These are phyloP conservation scores for Busseola fusca DNA, from an alignment of 2,888 invertebrate genomes.

Conservation along the genomic window DNA sequence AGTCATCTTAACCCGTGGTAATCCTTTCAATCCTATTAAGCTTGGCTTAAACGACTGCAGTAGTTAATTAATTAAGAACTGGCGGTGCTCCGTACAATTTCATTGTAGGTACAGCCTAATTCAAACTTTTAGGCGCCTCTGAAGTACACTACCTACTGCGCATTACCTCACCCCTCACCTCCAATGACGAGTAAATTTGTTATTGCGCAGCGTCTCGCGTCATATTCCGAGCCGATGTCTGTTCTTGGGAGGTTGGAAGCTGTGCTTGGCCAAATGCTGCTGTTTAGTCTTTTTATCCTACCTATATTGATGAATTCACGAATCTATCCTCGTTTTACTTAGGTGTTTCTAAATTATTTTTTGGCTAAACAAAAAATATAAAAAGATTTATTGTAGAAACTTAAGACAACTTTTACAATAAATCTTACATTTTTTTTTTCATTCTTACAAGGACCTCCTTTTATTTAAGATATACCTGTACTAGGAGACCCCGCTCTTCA, in stretches of 20 bases:
- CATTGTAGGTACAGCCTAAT: not conserved
- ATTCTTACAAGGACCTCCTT: no score
- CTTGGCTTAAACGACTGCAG: constrained; percentile 31
- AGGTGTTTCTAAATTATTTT: not conserved
- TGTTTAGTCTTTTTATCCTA: not conserved
- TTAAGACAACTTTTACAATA: no score
- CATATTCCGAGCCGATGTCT: not conserved
- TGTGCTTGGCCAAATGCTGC: not conserved
- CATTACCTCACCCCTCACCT: not conserved
- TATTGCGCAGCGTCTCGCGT: no score
- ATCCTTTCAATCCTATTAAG: constrained; percentile 49
- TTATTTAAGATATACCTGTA: no score
- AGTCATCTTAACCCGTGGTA: constrained; percentile 41
- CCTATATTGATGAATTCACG: not conserved
- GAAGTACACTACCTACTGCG: no score
- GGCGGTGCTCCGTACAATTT: not conserved
- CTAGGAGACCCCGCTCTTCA: no score
- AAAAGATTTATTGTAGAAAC: no score
- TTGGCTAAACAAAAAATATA: no score
- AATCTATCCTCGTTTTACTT: not conserved
- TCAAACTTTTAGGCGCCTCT: no score
- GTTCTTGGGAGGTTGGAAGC: not conserved
- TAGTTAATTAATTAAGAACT: constrained; percentile 40
- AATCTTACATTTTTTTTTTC: no score
- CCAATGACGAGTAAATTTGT: not conserved